A percentile compares a stretch with the other conserved stretches of the same genome.
These are phyloP conservation scores for Drosophila prostipennis DNA, from an alignment of 2,888 invertebrate species.

Conservation along the genomic window DNA sequence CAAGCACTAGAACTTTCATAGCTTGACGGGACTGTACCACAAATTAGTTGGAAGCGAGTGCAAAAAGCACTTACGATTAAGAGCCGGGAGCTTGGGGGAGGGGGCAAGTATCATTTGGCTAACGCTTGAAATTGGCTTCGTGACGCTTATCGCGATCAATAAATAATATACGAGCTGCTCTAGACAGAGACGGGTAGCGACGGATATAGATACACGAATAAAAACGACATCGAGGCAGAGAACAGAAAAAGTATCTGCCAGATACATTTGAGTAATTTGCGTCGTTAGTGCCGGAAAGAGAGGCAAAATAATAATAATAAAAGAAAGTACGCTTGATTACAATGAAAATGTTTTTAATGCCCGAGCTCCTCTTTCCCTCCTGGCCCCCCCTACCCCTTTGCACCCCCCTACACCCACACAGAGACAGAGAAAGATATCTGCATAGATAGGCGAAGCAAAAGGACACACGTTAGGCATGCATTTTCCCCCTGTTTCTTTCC, in stretches of 20 bases:
- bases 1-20: neutral
- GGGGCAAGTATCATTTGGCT: slow-evolving; percentile 66
- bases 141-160: slow-evolving; percentile 84
- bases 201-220: slow-evolving; percentile 25
- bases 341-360: slow-evolving; percentile 78
- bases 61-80: slow-evolving; percentile 54
- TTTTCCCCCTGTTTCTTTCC: slow-evolving; percentile 19
- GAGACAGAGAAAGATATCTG: slow-evolving; percentile 74
- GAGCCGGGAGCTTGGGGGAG: neutral
- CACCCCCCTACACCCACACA: slow-evolving; percentile 14
- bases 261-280: slow-evolving; percentile 82
- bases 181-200: slow-evolving; percentile 49
- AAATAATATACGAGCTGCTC: slow-evolving; percentile 82
- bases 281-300: slow-evolving; percentile 64
- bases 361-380: slow-evolving; percentile 30
- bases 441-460: slow-evolving; percentile 67
- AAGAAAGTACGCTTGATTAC: slow-evolving; percentile 80
- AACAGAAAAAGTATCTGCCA: slow-evolving; percentile 72
- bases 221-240: slow-evolving; percentile 43
- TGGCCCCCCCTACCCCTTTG: neutral
- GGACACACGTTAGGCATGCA: slow-evolving; percentile 56
- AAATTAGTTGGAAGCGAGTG: slow-evolving; percentile 40
- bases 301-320: slow-evolving; percentile 76
- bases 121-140: slow-evolving; percentile 81
- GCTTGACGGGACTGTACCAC: slow-evolving; percentile 19